Percentiles rank a stretch among this genome's conserved stretches.
Evolutionary conservation across 1,140 invertebrate species (phyloP).

Genomic region (Drosophila paulistorum): DNA sequence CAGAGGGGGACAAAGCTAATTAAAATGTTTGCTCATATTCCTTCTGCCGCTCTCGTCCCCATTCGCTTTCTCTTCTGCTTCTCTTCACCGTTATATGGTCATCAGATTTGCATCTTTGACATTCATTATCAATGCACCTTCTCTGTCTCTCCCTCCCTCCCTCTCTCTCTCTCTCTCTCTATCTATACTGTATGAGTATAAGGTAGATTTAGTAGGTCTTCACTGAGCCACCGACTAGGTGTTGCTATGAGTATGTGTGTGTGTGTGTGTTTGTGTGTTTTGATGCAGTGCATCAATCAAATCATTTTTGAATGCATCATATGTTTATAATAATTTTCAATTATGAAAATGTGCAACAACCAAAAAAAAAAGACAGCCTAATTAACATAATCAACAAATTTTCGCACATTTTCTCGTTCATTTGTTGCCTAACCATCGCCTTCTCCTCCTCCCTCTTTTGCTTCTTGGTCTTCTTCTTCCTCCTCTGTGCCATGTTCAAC

Average conservation of each 20-base stretch:
- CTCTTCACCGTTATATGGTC: background rate
- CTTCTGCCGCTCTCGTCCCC: background rate
- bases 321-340: background rate
- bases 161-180: background rate
- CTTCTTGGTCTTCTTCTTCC: background rate
- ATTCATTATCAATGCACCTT: conserved; percentile 17
- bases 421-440: background rate
- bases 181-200: background rate
- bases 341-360: too few species aligned
- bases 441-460: background rate
- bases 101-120: conserved; percentile 5
- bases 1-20: conserved; percentile 43
- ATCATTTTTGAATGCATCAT: background rate
- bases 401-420: conserved; percentile 8
- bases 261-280: background rate
- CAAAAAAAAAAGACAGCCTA: background rate
- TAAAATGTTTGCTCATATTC: conserved; percentile 51
- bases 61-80: conserved; percentile 23
- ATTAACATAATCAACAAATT: conserved; percentile 6
- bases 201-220: too few species aligned
- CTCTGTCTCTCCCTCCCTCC: background rate
- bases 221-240: too few species aligned
- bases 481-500: conserved; percentile 42
- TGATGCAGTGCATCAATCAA: background rate
- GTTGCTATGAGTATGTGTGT: too few species aligned